Conservation (phyloP, 2,888 invertebrate genomes). For the Polia nebulosa region DNA sequence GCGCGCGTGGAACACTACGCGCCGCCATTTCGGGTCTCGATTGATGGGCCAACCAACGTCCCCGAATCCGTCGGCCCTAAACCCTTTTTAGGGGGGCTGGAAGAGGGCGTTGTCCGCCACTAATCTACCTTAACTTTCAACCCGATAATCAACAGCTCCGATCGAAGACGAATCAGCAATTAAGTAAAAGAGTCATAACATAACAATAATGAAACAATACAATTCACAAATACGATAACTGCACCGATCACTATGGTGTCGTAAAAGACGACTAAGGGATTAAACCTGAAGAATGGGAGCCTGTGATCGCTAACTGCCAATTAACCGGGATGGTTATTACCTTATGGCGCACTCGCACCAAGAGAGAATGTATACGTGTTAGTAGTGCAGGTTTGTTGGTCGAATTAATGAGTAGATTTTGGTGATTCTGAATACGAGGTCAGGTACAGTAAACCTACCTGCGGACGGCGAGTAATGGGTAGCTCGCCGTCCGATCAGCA, state of each 20-base stretch:
- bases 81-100: too few species aligned
- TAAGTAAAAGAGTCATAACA: not conserved
- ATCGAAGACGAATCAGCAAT: not conserved
- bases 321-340: conserved; percentile 42
- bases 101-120: too few species aligned
- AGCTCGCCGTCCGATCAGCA: too few species aligned
- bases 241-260: conserved; percentile 1
- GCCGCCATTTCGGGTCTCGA: too few species aligned
- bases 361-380: conserved; percentile 6
- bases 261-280: conserved; percentile 35
- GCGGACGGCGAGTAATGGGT: too few species aligned
- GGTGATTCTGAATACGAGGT: too few species aligned
- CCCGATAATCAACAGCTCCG: not conserved
- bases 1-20: too few species aligned
- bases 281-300: conserved; percentile 31
- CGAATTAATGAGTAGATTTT: not conserved
- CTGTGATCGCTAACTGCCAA: conserved; percentile 40
- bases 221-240: conserved; percentile 11
- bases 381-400: not conserved
- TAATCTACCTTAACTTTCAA: not conserved
- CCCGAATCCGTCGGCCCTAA: too few species aligned
- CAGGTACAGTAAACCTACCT: too few species aligned
- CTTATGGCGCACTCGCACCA: conserved; percentile 4
- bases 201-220: conserved; percentile 5
- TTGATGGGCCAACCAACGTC: too few species aligned